Base-by-base conservation (phyloP, 2,797 vertebrate genomes). In the Crenichthys baileyi region DNA sequence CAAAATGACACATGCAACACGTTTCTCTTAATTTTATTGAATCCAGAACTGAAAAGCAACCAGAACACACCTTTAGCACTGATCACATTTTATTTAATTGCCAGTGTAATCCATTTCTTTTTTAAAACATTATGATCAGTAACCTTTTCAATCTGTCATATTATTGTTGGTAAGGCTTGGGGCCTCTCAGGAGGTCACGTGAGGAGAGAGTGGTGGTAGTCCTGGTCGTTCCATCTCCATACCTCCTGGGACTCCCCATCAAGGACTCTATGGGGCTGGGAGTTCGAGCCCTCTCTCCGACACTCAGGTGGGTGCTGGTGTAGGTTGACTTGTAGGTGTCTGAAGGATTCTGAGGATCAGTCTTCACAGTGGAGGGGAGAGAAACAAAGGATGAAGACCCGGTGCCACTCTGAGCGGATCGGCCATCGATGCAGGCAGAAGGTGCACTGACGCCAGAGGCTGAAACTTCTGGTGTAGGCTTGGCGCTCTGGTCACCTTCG, bases 191-290 rank as follows among this genome's bases (percentile, higher is more conserved):
- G 4, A 90, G 6, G 51, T 93, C 89, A 31, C 24, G 81, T 8
- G 89, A 86, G 72, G 51, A 83, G 44, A 92, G 78, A 24, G 85
- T 26, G 18, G 72, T 3, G 0, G 73, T 55, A 73, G 90, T 1
- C 12, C 77, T 78, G 58, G 68, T 70, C 16, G 58, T 60, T 46
- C 16, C 8, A 0, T 87, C 84, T 73, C 81, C 87, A 3, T 29
- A n/a, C 58, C 77, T 83, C 70, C 72, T 85, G 0, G 89, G 79
- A 67, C 36, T 89, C 15, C 80, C 81, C 77, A 92, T 68, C 85
- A 94, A 80, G 15, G 80, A 2, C 84, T 94, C 93, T 89, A 93
- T 92, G 65, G 92, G 91, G 82, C 91, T 84, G 67, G 71, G 88
- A 24, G 68, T 0, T 9, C 15, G 0, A 36, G 39, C 0, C 55